Conservation (phyloP, 2,888 invertebrate genomes). For the Sisyra terminalis region DNA sequence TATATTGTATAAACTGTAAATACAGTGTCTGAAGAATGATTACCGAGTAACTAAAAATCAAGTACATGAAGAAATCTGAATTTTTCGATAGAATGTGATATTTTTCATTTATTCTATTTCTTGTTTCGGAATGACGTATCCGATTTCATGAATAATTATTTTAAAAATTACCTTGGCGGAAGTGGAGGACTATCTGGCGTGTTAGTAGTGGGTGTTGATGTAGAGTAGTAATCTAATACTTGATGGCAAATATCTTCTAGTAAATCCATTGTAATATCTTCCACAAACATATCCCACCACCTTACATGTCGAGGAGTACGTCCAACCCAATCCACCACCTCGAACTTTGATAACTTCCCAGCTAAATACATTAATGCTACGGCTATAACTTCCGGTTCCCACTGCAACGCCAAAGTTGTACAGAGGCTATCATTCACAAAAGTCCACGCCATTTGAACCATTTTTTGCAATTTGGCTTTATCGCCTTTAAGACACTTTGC, state of each 20-base stretch:
- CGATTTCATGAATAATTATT: too few relatives aligned
- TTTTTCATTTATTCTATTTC: too few relatives aligned
- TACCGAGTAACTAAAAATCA: too few relatives aligned
- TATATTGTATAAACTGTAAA: too few relatives aligned
- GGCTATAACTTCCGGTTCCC: slow-evolving; percentile 98
- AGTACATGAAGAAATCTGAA: too few relatives aligned
- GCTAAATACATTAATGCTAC: slow-evolving; percentile 95
- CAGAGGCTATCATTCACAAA: slow-evolving; percentile 97
- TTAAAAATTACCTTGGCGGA: slow-evolving; percentile 21
- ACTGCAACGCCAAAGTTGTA: slow-evolving; percentile 90
- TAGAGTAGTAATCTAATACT: slow-evolving; percentile 81
- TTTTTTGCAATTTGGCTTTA: slow-evolving; percentile 81
- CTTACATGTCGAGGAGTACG: slow-evolving; percentile 55
- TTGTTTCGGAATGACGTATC: too few relatives aligned
- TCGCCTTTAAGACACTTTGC: slow-evolving; percentile 89
- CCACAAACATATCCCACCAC: slow-evolving; percentile 99
- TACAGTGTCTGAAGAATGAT: too few relatives aligned
- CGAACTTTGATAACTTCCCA: slow-evolving; percentile 89
- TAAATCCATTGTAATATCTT: slow-evolving; percentile 84
- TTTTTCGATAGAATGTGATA: too few relatives aligned
- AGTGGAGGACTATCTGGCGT: slow-evolving; percentile 53
- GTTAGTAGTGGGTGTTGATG: slow-evolving; percentile 38
- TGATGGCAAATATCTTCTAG: slow-evolving; percentile 96
- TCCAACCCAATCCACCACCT: slow-evolving; percentile 85
- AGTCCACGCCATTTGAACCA: slow-evolving; percentile 99